phyloP scores from a whole-genome alignment of 2,888 invertebrate genomes.

The Aleiodes testaceus region DNA sequence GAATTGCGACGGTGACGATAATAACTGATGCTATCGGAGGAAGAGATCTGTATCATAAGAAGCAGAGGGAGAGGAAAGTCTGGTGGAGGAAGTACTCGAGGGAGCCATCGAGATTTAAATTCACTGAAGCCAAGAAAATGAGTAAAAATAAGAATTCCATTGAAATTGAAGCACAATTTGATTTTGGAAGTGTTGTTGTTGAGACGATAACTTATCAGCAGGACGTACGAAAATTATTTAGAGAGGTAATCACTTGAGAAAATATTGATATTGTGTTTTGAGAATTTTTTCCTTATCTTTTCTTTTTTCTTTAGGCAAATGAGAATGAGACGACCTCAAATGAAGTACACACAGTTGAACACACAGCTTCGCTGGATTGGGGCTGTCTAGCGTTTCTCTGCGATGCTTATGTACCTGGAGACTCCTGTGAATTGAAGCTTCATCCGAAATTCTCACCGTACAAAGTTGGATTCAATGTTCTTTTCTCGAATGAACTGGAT shows the following conservation, averaged over 20 bases:
- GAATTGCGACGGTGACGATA: slow-evolving; percentile 58
- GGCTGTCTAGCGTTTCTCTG: slow-evolving; percentile 66
- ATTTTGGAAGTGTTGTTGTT: slow-evolving; percentile 77
- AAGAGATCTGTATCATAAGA: slow-evolving; percentile 81
- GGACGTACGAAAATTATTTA: slow-evolving; percentile 57
- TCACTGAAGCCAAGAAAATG: slow-evolving; percentile 76
- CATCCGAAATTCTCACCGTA: slow-evolving; percentile 85
- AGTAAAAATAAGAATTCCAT: slow-evolving; percentile 73
- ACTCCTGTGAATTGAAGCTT: slow-evolving; percentile 75
- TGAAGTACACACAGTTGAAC: slow-evolving; percentile 63
- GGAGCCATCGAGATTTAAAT: slow-evolving; percentile 79
- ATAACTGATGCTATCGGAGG: slow-evolving; percentile 68
- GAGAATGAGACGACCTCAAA: slow-evolving; percentile 49
- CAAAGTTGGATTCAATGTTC: slow-evolving; percentile 80
- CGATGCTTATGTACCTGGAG: slow-evolving; percentile 59
- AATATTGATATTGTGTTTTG: background rate
- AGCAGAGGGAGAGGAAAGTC: slow-evolving; percentile 84
- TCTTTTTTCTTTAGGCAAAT: slow-evolving; percentile 47
- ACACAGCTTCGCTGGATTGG: slow-evolving; percentile 66
- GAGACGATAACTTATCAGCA: slow-evolving; percentile 76
- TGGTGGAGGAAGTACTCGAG: slow-evolving; percentile 88
- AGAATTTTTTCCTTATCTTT: too few relatives aligned
- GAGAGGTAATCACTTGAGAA: slow-evolving; percentile 50
- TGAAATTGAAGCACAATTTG: slow-evolving; percentile 80
- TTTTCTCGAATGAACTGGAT: slow-evolving; percentile 69